A percentile compares a stretch with the other conserved stretches of the same genome.
Conservation (phyloP, 2,888 invertebrate genomes). For the Hecatera dysodea region DNA sequence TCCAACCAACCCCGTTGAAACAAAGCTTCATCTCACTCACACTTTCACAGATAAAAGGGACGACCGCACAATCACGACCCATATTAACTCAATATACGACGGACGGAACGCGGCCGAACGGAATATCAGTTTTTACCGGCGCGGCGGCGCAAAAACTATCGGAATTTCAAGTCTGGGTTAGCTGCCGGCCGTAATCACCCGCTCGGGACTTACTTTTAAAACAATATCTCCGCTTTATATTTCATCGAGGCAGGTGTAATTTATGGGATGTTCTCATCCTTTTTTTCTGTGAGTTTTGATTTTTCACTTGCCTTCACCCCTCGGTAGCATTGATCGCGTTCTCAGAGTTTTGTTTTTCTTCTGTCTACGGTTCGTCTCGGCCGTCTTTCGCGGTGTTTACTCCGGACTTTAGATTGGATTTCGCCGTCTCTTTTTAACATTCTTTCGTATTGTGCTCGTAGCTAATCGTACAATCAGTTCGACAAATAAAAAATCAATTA, state of each 20-base stretch:
- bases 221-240: constrained; percentile 87
- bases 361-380: constrained; percentile 85
- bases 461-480: constrained; percentile 76
- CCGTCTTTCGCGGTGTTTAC: constrained; percentile 83
- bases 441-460: constrained; percentile 73
- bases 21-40: constrained; percentile 82
- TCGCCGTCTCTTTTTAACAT: constrained; percentile 77
- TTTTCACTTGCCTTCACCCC: constrained; percentile 79
- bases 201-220: constrained; percentile 87
- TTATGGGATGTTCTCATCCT: constrained; percentile 81
- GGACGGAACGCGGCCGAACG: constrained; percentile 86
- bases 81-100: constrained; percentile 89
- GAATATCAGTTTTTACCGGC: constrained; percentile 89
- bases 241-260: constrained; percentile 88
- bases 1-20: constrained; percentile 86
- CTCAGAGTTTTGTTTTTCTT: constrained; percentile 87
- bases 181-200: constrained; percentile 85
- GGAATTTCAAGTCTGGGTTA: constrained; percentile 88
- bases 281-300: constrained; percentile 80
- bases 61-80: constrained; percentile 86
- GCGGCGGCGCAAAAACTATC: constrained; percentile 90
- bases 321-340: constrained; percentile 82
- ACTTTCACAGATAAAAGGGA: constrained; percentile 76
- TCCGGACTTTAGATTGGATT: constrained; percentile 86
- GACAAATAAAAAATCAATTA: constrained; percentile 85